A percentile compares a stretch with the other conserved stretches of the same genome.
Conservation (phyloP, 2,797 vertebrate genomes). For the Malurus leucopterus region DNA sequence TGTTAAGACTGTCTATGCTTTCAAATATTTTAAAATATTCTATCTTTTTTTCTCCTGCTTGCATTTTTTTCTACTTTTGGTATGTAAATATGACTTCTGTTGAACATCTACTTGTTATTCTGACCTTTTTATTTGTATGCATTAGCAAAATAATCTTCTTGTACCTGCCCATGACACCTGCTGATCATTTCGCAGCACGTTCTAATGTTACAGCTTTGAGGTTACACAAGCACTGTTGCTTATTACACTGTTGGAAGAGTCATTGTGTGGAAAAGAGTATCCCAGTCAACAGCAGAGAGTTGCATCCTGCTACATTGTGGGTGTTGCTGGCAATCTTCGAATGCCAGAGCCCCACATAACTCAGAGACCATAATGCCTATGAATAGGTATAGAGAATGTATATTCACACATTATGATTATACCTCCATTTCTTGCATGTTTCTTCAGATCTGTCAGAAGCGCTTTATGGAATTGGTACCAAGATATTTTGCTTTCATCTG, state of each 20-base stretch:
- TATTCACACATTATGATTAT: neutral
- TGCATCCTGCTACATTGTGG: accelerated
- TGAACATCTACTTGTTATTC: neutral
- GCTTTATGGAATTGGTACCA: neutral
- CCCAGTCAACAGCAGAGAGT: neutral
- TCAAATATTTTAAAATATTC: neutral
- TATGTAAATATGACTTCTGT: neutral
- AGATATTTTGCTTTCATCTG: neutral
- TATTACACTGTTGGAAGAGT: neutral
- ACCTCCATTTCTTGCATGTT: neutral
- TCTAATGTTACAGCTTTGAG: neutral
- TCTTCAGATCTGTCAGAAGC: neutral
- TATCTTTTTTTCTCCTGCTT: neutral
- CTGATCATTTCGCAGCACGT: neutral
- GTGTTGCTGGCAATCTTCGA: neutral
- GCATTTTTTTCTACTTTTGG: neutral
- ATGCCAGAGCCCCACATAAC: neutral
- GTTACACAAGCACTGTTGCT: neutral
- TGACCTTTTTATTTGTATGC: neutral
- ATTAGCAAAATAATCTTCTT: neutral
- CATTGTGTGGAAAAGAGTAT: neutral
- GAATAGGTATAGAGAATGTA: neutral
- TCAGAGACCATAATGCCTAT: neutral
- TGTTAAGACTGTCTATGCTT: neutral
- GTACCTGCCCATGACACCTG: neutral